These are phyloP conservation scores for Gnathonemus longibarbis DNA, from an alignment of 2,113 vertebrate genomes.

Conservation along the genomic window DNA sequence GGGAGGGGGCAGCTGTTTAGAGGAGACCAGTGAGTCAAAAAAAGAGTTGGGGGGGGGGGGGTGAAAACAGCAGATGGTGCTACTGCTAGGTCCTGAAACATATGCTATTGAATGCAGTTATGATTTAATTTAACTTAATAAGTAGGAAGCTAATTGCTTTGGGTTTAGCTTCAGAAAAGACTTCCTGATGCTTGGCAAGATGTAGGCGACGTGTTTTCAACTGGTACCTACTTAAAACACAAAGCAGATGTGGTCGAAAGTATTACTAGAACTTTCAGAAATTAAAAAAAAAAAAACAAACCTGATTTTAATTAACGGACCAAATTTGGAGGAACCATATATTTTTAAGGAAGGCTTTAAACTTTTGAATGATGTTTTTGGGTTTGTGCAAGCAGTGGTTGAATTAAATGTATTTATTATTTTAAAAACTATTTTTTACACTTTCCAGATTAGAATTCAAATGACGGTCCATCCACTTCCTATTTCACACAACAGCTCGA, in stretches of 20 bases:
- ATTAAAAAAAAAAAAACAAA: not conserved
- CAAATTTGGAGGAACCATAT: not conserved
- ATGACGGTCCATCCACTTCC: not conserved
- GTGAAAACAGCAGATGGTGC: constrained; percentile 41
- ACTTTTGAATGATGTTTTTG: not conserved
- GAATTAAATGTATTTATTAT: not conserved
- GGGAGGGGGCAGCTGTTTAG: constrained; percentile 45
- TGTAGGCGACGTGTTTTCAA: not conserved
- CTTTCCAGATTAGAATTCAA: not conserved
- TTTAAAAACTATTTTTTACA: not conserved
- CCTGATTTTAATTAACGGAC: not conserved
- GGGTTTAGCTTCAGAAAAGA: not conserved
- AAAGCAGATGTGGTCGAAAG: not conserved
- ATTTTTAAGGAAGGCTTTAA: not conserved
- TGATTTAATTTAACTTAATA: constrained; percentile 19
- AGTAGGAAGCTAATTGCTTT: not conserved
- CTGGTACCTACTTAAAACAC: not conserved
- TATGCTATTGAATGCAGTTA: constrained; percentile 4
- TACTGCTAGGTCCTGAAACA: constrained; percentile 43
- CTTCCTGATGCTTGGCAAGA: not conserved
- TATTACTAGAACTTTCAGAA: not conserved
- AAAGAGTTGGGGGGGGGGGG: not conserved
- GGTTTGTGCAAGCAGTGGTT: not conserved
- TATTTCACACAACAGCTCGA: not conserved
- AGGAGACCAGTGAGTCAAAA: constrained; percentile 51